Percentiles rank a stretch among this genome's conserved stretches.
Conservation (phyloP, 2,113 vertebrate species). For the Chelonoidis abingdonii region DNA sequence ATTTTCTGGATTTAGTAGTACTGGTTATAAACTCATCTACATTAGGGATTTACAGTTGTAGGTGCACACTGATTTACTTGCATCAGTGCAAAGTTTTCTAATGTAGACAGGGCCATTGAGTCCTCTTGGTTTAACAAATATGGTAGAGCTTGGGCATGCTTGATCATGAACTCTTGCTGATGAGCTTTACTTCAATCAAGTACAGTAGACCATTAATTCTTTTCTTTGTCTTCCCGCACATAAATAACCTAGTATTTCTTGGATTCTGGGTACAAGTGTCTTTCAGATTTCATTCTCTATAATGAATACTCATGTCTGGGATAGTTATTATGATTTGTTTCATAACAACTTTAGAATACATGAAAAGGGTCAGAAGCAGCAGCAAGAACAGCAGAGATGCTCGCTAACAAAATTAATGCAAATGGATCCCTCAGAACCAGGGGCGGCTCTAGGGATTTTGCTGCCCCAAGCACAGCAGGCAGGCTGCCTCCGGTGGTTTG, state of each 20-base stretch:
- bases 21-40: background rate
- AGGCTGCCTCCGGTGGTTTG: too few species aligned
- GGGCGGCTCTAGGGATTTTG: too few species aligned
- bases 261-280: background rate
- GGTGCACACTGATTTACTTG: background rate
- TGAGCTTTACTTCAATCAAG: background rate
- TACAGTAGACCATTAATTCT: background rate
- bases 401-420: background rate
- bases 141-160: background rate
- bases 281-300: background rate
- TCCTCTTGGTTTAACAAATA: background rate
- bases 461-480: too few species aligned
- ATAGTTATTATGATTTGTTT: background rate
- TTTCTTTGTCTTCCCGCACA: background rate
- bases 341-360: background rate
- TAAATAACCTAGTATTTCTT: background rate
- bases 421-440: background rate
- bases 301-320: background rate
- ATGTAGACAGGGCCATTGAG: background rate
- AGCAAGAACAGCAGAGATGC: background rate
- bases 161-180: background rate
- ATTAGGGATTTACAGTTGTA: background rate
- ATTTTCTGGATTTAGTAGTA: background rate
- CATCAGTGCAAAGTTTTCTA: rapidly evolving
- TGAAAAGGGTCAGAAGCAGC: background rate